Base-by-base conservation (phyloP, 2,113 vertebrate genomes). In the Antidorcas marsupialis region DNA sequence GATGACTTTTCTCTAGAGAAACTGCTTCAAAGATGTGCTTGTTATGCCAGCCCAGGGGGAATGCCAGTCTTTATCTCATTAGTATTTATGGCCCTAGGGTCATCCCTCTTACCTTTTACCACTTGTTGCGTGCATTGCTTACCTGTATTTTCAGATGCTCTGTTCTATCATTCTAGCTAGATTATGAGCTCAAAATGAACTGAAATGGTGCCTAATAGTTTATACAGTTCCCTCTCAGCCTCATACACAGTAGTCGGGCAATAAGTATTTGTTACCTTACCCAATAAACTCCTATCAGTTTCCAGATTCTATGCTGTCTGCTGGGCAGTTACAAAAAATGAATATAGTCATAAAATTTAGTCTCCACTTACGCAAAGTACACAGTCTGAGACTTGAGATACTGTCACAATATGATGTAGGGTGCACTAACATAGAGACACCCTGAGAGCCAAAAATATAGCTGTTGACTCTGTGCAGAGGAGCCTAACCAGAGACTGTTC, bases 1-100 rank as follows among this genome's bases (percentile, higher is more conserved):
- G 90, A 88, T 71, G 82, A 95, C 47, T 94, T 92, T 52, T 91
- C 85, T 83, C 55, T 1, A 8, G 55, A 93, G 82, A 92, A 92
- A 91, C 0, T 76, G 87, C 71, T 82, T 88, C 74, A 45, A 84
- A 83, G 76, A n/a, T 60, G 62, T 86, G 81, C 60, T 78, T 45
- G 55, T 74, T 88, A 87, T 88, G 50, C 57, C 87, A 84, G 81
- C 71, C 33, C 7, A 14, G 43, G 55, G 88, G 76, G 45, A 71
- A 96, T 4, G 90, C 50, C 87, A 39, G 12, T n/a, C 87, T 88
- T 87, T 39, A 23, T 53, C 85, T 17, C 43, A 47, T 62, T 17
- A 19, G 55, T 11, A 5, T n/a, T 55, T 71, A 83, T 57, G 64
- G 84, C 55, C 74, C 74, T 43, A 52, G 27, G 9, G 57, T 78